Conservation (phyloP, 2,888 invertebrate species). For the Abscondita cerata region DNA sequence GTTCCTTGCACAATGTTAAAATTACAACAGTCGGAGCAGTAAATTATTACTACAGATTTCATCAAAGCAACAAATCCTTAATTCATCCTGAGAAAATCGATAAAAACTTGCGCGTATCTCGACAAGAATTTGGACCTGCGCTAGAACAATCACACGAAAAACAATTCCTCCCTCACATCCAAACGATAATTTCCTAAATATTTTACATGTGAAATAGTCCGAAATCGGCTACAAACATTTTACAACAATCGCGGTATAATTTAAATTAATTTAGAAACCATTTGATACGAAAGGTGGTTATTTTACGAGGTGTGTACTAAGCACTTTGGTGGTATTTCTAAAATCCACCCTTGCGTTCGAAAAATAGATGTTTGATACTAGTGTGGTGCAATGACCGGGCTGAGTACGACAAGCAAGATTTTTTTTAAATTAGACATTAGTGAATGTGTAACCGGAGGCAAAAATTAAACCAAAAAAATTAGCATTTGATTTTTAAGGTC, state of each 20-base stretch:
- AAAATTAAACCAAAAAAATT: conserved; percentile 9
- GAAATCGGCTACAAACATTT: no score
- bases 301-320: neutral
- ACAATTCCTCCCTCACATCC: conserved; percentile 24
- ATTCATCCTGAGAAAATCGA: conserved; percentile 37
- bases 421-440: conserved; percentile 23
- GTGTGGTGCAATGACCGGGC: conserved; percentile 32
- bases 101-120: conserved; percentile 38
- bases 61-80: conserved; percentile 10
- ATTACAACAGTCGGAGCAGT: neutral
- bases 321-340: conserved; percentile 18
- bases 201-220: no score
- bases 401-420: conserved; percentile 12
- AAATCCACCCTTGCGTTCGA: conserved; percentile 10
- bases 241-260: neutral
- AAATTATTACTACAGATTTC: conserved; percentile 8
- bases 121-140: conserved; percentile 36
- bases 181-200: no score
- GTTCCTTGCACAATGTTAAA: neutral
- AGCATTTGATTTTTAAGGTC: conserved; percentile 11
- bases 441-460: conserved; percentile 18
- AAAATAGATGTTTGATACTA: conserved; percentile 16
- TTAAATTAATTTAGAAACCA: no score
- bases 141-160: conserved; percentile 30
- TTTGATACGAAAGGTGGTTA: no score